Conservation (phyloP, 1,140 invertebrate species). For the Leptonema lineaticorne region DNA sequence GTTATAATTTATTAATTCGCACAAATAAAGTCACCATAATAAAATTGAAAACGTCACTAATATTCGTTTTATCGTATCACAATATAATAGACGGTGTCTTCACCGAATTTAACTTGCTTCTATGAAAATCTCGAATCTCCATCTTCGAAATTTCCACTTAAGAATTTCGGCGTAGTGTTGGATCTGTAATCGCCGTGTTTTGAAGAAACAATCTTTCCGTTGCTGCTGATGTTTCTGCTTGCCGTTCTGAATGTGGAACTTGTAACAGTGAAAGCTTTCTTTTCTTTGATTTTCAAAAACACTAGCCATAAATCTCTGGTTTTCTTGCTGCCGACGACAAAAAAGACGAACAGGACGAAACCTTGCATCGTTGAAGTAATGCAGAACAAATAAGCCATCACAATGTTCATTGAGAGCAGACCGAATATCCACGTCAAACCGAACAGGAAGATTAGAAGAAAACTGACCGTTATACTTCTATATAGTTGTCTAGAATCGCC, state of each 20-base stretch:
- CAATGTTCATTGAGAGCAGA: constrained; percentile 48
- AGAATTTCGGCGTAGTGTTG: constrained; percentile 30
- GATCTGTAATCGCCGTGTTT: constrained; percentile 50
- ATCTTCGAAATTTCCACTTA: constrained; percentile 34
- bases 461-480: constrained; percentile 52
- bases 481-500: constrained; percentile 52
- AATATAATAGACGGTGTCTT: too few relatives aligned
- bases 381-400: constrained; percentile 55
- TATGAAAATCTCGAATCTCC: constrained; percentile 36
- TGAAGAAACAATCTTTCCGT: constrained; percentile 32
- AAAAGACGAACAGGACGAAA: constrained; percentile 57
- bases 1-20: too few relatives aligned
- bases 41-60: too few relatives aligned
- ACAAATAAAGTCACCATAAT: too few relatives aligned
- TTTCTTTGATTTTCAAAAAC: constrained; percentile 52
- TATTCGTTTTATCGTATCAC: too few relatives aligned
- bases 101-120: too few relatives aligned
- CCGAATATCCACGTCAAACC: constrained; percentile 57
- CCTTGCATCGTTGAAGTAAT: constrained; percentile 56
- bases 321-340: constrained; percentile 56
- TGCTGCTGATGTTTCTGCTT: constrained; percentile 41
- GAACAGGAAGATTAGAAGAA: constrained; percentile 55
- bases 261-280: constrained; percentile 51
- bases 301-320: constrained; percentile 56
- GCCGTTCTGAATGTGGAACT: constrained; percentile 51